Percentiles rank a stretch among this genome's conserved stretches.
Conservation (phyloP, 23 tunicate genomes). For the Phallusia fumigata region DNA sequence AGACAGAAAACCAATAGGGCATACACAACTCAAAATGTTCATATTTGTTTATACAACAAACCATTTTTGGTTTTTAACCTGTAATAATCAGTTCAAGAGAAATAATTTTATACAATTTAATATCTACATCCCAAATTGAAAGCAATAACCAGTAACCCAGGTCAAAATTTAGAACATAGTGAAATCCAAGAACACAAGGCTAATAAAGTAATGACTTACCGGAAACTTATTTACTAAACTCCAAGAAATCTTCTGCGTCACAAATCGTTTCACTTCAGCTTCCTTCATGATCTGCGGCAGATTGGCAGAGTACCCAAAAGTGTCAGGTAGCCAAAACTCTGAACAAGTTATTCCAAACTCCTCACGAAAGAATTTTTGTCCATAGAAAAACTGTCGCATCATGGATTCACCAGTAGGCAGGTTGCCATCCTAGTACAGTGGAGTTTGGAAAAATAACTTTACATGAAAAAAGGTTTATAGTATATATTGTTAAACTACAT, state of each 20-base stretch:
- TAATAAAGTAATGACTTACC: conserved; percentile 27
- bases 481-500: too few species aligned
- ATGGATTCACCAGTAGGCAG: conserved; percentile 73
- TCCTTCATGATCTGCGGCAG: conserved; percentile 68
- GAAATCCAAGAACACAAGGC: too few species aligned
- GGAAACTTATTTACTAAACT: conserved; percentile 63
- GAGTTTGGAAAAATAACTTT: too few species aligned
- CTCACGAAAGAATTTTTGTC: conserved; percentile 55
- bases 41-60: too few species aligned
- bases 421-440: conserved; percentile 76
- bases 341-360: conserved; percentile 47
- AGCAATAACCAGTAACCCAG: too few species aligned
- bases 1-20: too few species aligned
- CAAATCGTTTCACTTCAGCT: conserved; percentile 31
- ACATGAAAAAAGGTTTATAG: too few species aligned
- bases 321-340: conserved; percentile 75
- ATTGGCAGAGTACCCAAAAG: conserved; percentile 63
- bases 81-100: too few species aligned
- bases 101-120: too few species aligned
- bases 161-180: neutral
- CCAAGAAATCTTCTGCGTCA: conserved; percentile 68
- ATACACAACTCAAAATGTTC: too few species aligned
- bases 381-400: conserved; percentile 55
- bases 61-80: too few species aligned
- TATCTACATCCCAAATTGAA: too few species aligned